Conservation (phyloP, 2,888 invertebrate species). For the Bombylius discolor region DNA sequence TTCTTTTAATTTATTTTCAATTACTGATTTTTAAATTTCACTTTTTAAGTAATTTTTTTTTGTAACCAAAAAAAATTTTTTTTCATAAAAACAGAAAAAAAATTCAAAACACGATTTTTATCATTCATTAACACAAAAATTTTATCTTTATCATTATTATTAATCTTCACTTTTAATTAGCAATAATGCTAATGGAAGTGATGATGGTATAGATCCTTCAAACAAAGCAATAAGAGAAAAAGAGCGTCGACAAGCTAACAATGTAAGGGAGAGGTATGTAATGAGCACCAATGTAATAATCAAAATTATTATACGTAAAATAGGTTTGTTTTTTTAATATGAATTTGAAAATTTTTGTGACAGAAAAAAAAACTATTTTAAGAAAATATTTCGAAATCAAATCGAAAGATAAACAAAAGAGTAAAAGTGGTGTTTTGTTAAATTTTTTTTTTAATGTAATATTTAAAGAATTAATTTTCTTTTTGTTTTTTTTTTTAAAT, state of each 20-base stretch:
- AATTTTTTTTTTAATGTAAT: too few relatives aligned
- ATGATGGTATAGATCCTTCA: conserved; percentile 65
- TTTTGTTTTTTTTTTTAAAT: too few relatives aligned
- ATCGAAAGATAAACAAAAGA: too few relatives aligned
- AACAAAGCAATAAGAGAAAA: conserved; percentile 88
- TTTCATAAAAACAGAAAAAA: too few relatives aligned
- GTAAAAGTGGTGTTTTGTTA: too few relatives aligned
- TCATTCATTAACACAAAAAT: background rate
- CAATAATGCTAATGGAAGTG: conserved; percentile 51
- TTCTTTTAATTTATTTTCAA: conserved; percentile 1
- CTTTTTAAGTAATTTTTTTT: background rate
- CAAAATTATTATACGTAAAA: too few relatives aligned
- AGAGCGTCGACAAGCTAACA: conserved; percentile 93
- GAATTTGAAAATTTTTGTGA: too few relatives aligned
- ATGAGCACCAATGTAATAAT: conserved; percentile 14
- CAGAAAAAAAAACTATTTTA: too few relatives aligned
- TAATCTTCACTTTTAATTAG: conserved; percentile 5
- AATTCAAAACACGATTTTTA: background rate
- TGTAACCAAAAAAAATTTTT: too few relatives aligned
- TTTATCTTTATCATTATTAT: background rate
- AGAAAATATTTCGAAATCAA: too few relatives aligned
- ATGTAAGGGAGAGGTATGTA: conserved; percentile 87
- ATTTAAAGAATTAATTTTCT: too few relatives aligned
- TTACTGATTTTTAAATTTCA: background rate
- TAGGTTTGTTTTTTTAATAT: background rate